phyloP scores from a whole-genome alignment of 2,797 vertebrate species.

The Coregonus suidteri region DNA sequence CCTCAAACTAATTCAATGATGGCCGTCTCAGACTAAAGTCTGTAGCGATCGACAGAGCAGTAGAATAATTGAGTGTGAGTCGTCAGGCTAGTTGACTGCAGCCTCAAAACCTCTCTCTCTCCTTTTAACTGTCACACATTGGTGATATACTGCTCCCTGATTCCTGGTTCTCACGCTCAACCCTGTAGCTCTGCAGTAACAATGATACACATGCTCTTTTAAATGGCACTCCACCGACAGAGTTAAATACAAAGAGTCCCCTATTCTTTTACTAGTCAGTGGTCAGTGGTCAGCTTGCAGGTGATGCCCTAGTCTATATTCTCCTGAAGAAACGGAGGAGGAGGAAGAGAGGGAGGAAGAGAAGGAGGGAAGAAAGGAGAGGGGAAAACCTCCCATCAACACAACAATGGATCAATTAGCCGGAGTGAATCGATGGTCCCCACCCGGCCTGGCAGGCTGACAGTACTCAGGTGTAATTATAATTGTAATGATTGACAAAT shows the following conservation, averaged over 20 bases:
- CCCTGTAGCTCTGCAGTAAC: slow-evolving; percentile 44
- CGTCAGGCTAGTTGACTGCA: slow-evolving; percentile 21
- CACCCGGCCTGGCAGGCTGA: slow-evolving; percentile 68
- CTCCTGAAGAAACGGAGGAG: slow-evolving; percentile 11
- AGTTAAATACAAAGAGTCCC: slow-evolving; percentile 29
- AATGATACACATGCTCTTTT: slow-evolving; percentile 36
- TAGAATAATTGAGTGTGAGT: no score
- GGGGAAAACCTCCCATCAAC: slow-evolving; percentile 50
- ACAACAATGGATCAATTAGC: slow-evolving; percentile 80
- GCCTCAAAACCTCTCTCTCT: slow-evolving; percentile 41
- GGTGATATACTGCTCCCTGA: slow-evolving; percentile 54
- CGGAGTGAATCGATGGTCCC: slow-evolving; percentile 67
- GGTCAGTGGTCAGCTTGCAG: slow-evolving; percentile 14
- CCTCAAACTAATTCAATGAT: no score
- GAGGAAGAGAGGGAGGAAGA: no score
- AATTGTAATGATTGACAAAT: slow-evolving; percentile 81
- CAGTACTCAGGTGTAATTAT: slow-evolving; percentile 84
- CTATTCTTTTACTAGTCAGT: slow-evolving; percentile 8
- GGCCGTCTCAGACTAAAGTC: no score
- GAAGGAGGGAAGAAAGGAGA: no score
- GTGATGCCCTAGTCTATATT: slow-evolving; percentile 9
- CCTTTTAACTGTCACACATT: slow-evolving; percentile 60
- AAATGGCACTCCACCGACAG: slow-evolving; percentile 35
- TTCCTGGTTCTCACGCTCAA: slow-evolving; percentile 30
- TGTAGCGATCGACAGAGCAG: no score